Conservation (phyloP, 1,140 invertebrate species). For the Dendroctonus valens region DNA sequence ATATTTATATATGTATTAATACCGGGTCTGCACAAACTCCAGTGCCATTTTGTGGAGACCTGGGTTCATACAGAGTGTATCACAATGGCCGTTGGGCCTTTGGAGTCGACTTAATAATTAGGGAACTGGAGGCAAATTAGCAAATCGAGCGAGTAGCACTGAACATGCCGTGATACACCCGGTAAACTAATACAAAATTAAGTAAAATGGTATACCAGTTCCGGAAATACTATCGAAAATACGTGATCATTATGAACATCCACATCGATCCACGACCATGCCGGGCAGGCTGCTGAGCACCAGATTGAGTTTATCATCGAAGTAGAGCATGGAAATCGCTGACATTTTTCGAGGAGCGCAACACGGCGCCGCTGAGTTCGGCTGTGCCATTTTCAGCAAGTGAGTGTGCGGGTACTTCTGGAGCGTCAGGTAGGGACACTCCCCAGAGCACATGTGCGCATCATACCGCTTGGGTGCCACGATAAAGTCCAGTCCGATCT, state of each 20-base stretch:
- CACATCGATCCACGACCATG: constrained; percentile 92
- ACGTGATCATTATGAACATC: constrained; percentile 70
- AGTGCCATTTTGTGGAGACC: too few species aligned
- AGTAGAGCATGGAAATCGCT: constrained; percentile 90
- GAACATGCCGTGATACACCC: background rate
- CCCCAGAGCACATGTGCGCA: constrained; percentile 94
- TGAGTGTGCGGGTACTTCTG: constrained; percentile 93
- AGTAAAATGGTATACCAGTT: constrained; percentile 1
- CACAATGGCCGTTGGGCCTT: background rate
- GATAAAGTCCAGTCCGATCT: constrained; percentile 98
- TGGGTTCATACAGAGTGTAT: background rate
- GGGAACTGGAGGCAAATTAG: background rate
- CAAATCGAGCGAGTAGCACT: background rate
- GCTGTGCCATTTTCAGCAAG: constrained; percentile 72
- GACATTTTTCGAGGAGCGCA: constrained; percentile 88
- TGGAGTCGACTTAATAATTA: background rate
- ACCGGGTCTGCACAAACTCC: too few species aligned
- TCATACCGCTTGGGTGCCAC: constrained; percentile 94
- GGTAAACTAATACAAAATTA: background rate
- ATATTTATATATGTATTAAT: too few species aligned
- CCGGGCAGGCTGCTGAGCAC: constrained; percentile 84
- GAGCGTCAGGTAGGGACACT: constrained; percentile 87
- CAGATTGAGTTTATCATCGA: constrained; percentile 84
- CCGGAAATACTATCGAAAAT: background rate
- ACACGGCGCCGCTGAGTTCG: constrained; percentile 76